These are phyloP conservation scores for Mythimna impura DNA, from an alignment of 2,888 invertebrate species.

Conservation along the genomic window DNA sequence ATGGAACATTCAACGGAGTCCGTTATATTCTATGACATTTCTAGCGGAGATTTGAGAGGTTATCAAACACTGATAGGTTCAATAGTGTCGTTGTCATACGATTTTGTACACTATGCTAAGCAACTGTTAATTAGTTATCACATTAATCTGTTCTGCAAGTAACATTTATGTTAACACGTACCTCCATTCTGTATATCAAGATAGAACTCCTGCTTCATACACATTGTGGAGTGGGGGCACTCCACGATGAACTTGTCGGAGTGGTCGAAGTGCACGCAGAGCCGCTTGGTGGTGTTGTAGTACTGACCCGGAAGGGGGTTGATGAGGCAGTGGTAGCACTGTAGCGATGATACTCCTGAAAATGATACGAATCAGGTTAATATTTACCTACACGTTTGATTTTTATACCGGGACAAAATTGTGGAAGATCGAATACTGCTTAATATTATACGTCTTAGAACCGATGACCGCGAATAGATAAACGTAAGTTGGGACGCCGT, in stretches of 20 bases:
- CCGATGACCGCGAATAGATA: too few species aligned
- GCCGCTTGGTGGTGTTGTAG: constrained; percentile 91
- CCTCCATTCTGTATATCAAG: constrained; percentile 92
- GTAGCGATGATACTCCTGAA: constrained; percentile 88
- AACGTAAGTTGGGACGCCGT: too few species aligned
- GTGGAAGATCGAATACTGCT: neutral
- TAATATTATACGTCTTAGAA: too few species aligned
- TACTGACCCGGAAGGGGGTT: constrained; percentile 91
- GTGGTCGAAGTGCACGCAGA: constrained; percentile 94
- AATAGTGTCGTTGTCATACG: neutral
- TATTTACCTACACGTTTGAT: neutral
- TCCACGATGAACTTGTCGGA: constrained; percentile 93
- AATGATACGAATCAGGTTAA: constrained; percentile 44
- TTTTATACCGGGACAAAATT: neutral
- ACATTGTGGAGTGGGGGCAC: constrained; percentile 96
- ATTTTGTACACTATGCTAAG: neutral
- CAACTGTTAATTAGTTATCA: neutral
- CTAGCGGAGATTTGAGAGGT: neutral
- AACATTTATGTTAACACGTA: constrained; percentile 74
- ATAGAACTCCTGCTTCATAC: constrained; percentile 93
- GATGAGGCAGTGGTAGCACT: constrained; percentile 94
- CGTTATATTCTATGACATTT: too few species aligned
- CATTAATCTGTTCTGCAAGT: neutral
- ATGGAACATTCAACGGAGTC: neutral
- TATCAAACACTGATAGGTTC: neutral